Base-by-base conservation (phyloP, 2,797 vertebrate species). In the Cynodonichthys magdalenae region DNA sequence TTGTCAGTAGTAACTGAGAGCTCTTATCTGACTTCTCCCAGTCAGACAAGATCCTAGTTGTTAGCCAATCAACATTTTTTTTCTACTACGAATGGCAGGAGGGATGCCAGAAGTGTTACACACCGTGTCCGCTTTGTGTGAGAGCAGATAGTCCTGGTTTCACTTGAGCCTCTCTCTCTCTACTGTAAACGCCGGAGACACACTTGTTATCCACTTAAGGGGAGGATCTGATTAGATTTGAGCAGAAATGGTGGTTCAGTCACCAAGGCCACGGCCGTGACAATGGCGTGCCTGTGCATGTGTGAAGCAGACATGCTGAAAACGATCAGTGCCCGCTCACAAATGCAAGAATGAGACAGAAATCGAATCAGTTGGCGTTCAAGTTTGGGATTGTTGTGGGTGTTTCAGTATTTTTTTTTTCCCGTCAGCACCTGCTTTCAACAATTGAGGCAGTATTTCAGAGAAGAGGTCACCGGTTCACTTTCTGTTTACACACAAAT, bases 161-260 rank as follows among this genome's bases (percentile, higher is more conserved):
- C 74, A 84, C 86, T 87, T 83, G 78, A 39, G 79, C 79, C 64
- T 11, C 80, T 89, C 74, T 24, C 24, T 87, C 86, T 79, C 85
- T 91, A 91, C 90, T 92, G 90, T 92, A 92, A 90, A 92, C 75
- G 85, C 87, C 87, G 90, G 92, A 93, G 90, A 93, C 85, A 88
- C 53, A 82, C 88, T 90, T 84, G 84, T 93, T 93, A 93, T 85
- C 82, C 87, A 84, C 84, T 92, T 91, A 91, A 78, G 84, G 74
- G 82, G 24, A 24, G 15, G 31, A 83, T 86, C 71, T 88, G 90
- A 93, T 93, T 90, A 79, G 84, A 93, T 93, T 92, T 81, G 66
- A 81, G 85, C 80, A 69, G 86, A 88, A 92, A 90, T 85, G 82
- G 75, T 60, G 85, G 86, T 89, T 87, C 83, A 89, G 84, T 88